These are phyloP conservation scores for Ariopsis seemanni DNA, from an alignment of 2,113 vertebrate genomes.

Conservation along the genomic window DNA sequence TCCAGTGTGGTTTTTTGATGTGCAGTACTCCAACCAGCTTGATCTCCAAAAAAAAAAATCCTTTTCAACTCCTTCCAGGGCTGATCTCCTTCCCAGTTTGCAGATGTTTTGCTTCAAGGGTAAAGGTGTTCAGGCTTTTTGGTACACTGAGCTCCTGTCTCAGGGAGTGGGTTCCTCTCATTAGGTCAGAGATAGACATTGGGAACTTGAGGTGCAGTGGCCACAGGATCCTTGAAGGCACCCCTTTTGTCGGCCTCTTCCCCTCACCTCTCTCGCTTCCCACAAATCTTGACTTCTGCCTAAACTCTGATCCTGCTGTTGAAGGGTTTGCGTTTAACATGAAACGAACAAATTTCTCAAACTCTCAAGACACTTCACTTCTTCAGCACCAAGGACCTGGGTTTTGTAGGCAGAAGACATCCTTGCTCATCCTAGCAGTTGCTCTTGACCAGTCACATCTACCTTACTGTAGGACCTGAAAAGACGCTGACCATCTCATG, in stretches of 20 bases:
- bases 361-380: neutral
- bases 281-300: neutral
- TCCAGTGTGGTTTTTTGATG: too few relatives aligned
- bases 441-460: neutral
- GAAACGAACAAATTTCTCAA: neutral
- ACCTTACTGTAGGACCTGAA: rapidly evolving
- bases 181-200: too few relatives aligned
- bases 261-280: neutral
- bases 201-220: neutral
- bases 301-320: neutral
- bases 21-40: neutral
- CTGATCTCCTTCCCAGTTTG: too few relatives aligned
- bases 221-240: neutral
- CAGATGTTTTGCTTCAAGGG: too few relatives aligned
- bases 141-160: too few relatives aligned
- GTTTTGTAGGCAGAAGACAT: neutral
- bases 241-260: neutral
- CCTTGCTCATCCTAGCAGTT: neutral
- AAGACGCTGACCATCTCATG: neutral
- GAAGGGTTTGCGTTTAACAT: neutral
- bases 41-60: too few relatives aligned
- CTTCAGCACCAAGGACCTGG: neutral
- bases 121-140: too few relatives aligned
- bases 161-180: neutral
- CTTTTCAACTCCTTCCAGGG: too few relatives aligned